Conservation (phyloP, 2,113 vertebrate genomes). For the Danionella cerebrum region DNA sequence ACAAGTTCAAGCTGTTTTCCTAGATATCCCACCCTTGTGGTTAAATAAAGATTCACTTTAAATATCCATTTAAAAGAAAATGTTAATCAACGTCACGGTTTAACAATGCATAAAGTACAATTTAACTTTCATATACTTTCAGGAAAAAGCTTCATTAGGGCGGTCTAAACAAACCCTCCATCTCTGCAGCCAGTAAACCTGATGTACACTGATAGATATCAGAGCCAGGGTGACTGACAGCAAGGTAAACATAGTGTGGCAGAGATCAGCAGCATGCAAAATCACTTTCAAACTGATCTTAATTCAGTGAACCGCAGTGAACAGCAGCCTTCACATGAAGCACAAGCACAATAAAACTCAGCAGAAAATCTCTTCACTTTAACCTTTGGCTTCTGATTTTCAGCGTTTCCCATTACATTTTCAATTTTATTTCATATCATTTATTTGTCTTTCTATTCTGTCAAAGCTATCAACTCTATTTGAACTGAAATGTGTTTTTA, state of each 20-base stretch:
- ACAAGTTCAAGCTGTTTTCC: no score
- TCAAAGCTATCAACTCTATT: no score
- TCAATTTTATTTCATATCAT: no score
- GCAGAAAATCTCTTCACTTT: no score
- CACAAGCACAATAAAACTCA: conserved; percentile 54
- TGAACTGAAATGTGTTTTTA: no score
- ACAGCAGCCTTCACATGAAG: conserved; percentile 23
- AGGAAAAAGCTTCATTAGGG: background rate
- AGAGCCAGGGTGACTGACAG: conserved; percentile 50
- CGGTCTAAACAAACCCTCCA: background rate
- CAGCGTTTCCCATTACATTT: background rate
- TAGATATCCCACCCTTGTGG: no score
- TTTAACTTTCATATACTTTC: no score
- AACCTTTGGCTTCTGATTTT: no score
- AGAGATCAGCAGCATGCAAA: conserved; percentile 41
- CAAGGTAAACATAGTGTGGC: conserved; percentile 34
- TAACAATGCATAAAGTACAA: no score
- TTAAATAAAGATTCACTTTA: no score
- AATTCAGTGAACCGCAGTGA: conserved; percentile 41
- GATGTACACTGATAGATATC: conserved; percentile 5
- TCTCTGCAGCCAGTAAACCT: conserved; percentile 2
- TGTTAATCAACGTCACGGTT: no score
- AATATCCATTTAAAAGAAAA: no score
- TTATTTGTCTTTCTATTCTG: background rate
- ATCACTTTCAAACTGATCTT: conserved; percentile 61